A percentile compares a stretch with the other conserved stretches of the same genome.
Conservation (phyloP, 2,888 invertebrate species). For the Polyommatus iphigenia region DNA sequence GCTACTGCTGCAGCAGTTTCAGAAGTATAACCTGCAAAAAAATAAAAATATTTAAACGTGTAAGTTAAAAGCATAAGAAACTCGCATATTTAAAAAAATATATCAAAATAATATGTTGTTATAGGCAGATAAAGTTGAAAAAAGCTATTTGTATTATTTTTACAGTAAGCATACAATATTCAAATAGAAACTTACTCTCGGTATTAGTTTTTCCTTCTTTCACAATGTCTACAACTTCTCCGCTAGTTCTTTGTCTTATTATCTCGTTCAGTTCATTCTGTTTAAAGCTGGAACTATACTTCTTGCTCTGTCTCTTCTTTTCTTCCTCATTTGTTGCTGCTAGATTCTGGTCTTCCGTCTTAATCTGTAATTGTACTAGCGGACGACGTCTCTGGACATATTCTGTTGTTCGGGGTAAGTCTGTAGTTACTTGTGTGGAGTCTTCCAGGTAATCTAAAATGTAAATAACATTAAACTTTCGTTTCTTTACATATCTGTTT, state of each 20-base stretch:
- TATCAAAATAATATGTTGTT: too few relatives aligned
- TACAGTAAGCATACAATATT: neutral
- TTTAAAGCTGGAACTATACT: slow-evolving; percentile 68
- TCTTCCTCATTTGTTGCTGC: slow-evolving; percentile 72
- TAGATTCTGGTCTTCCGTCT: slow-evolving; percentile 61
- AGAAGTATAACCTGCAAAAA: slow-evolving; percentile 57
- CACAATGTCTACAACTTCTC: slow-evolving; percentile 48
- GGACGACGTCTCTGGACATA: slow-evolving; percentile 65
- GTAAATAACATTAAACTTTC: neutral
- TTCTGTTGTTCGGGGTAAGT: slow-evolving; percentile 47
- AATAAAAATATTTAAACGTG: too few relatives aligned
- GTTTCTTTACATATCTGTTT: too few relatives aligned
- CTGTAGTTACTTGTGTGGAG: slow-evolving; percentile 52
- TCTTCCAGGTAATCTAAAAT: slow-evolving; percentile 63
- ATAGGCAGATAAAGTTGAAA: too few relatives aligned
- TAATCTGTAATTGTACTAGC: slow-evolving; percentile 58
- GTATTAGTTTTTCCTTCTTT: slow-evolving; percentile 54
- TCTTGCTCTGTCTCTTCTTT: slow-evolving; percentile 71
- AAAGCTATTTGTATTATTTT: neutral
- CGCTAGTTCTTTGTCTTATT: slow-evolving; percentile 52
- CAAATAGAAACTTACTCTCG: slow-evolving; percentile 51
- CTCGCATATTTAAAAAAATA: too few relatives aligned
- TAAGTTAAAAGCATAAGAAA: too few relatives aligned
- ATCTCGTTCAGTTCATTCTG: slow-evolving; percentile 67
- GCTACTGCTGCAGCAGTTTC: slow-evolving; percentile 73